Evolutionary conservation across 2,888 invertebrate genomes (phyloP).

Genomic region (Catocala nupta): DNA sequence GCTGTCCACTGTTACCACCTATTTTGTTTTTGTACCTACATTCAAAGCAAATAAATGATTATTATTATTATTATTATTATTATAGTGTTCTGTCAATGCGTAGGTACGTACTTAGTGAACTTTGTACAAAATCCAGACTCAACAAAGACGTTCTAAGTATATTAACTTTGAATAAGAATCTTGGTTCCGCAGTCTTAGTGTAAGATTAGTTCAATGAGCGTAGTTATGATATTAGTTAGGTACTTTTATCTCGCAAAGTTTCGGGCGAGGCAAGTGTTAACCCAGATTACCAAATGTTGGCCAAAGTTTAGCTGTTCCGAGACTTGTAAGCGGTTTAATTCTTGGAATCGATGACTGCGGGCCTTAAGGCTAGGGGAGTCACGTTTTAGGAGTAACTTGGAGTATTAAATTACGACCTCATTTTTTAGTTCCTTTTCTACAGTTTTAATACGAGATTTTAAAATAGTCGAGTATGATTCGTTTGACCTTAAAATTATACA

Average conservation of each 20-base stretch:
- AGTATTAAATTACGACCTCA: conserved; percentile 3
- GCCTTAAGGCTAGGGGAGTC: conserved; percentile 19
- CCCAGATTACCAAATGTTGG: conserved; percentile 54
- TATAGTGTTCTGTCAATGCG: too few species aligned
- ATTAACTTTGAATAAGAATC: conserved; percentile 26
- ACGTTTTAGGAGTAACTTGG: conserved; percentile 7
- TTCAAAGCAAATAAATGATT: too few species aligned
- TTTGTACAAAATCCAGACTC: neutral
- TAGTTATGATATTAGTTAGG: conserved; percentile 48
- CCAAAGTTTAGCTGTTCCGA: conserved; percentile 60
- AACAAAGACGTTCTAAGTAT: conserved; percentile 7
- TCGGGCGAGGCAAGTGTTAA: conserved; percentile 35
- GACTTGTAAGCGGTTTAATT: conserved; percentile 60
- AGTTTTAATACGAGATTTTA: neutral
- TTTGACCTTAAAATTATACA: too few species aligned
- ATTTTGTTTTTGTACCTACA: too few species aligned
- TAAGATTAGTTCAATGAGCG: conserved; percentile 35
- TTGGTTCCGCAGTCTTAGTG: conserved; percentile 20
- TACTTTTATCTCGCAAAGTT: conserved; percentile 53
- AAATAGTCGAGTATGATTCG: neutral
- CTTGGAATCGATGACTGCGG: conserved; percentile 60
- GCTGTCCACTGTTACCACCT: too few species aligned
- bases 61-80: too few species aligned
- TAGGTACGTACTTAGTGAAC: neutral
- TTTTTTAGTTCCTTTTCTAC: too few species aligned